Percentiles rank a stretch among this genome's conserved stretches.
These are phyloP conservation scores for Neelides folsomi DNA, from an alignment of 2,888 invertebrate genomes.

Conservation along the genomic window DNA sequence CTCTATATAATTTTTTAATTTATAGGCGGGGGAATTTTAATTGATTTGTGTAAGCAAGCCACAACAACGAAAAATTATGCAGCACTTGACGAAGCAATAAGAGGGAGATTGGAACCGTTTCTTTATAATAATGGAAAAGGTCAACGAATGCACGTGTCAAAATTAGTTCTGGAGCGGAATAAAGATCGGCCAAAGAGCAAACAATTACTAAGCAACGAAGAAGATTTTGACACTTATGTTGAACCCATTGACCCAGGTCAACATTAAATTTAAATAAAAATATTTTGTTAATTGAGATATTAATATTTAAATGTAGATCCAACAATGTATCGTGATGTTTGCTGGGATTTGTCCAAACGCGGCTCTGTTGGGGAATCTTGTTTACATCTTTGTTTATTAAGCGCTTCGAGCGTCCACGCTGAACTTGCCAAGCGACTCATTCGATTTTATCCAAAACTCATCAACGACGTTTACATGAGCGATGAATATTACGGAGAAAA, in stretches of 20 bases:
- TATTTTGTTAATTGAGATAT: not conserved
- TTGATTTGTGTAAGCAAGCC: conserved; percentile 84
- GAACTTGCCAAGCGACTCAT: conserved; percentile 85
- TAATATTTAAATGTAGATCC: conserved; percentile 10
- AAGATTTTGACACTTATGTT: conserved; percentile 29
- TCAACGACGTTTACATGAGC: conserved; percentile 87
- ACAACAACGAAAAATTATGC: conserved; percentile 79
- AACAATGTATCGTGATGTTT: conserved; percentile 62
- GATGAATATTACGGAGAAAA: conserved; percentile 98
- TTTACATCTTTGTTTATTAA: conserved; percentile 80
- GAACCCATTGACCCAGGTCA: conserved; percentile 15
- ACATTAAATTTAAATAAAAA: not conserved
- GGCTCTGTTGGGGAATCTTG: conserved; percentile 95
- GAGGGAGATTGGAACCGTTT: conserved; percentile 79
- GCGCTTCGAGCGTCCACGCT: conserved; percentile 78
- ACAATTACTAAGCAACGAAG: conserved; percentile 39
- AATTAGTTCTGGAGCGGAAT: conserved; percentile 72
- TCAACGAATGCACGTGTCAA: conserved; percentile 74
- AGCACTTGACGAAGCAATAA: conserved; percentile 82
- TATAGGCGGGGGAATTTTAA: conserved; percentile 74
- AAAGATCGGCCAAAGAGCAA: conserved; percentile 69
- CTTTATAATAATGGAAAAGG: conserved; percentile 88
- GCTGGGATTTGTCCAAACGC: conserved; percentile 81
- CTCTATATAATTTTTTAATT: not conserved
- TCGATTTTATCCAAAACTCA: conserved; percentile 83